Conservation (phyloP, 2,888 invertebrate species). For the Eristalis arbustorum region DNA sequence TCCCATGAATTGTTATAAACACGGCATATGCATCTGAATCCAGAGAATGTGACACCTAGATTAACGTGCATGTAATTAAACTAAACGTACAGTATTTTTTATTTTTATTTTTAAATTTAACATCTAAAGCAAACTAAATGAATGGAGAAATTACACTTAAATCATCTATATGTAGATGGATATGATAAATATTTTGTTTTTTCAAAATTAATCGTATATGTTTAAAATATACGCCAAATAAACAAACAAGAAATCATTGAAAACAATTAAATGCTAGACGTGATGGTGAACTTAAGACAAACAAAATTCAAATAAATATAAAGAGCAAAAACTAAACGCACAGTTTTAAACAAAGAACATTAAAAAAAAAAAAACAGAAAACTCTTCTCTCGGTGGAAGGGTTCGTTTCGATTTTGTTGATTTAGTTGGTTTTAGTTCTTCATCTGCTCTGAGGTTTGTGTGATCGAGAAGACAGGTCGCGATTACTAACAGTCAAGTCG, state of each 20-base stretch:
- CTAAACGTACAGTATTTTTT: neutral
- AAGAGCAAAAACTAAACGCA: constrained; percentile 49
- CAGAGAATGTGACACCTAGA: neutral
- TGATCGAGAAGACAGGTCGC: no score
- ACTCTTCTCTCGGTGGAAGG: neutral
- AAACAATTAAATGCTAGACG: constrained; percentile 14
- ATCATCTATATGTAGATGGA: constrained; percentile 76
- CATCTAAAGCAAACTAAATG: constrained; percentile 22
- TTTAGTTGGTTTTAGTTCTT: neutral
- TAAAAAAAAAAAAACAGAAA: no score
- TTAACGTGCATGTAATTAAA: constrained; percentile 14
- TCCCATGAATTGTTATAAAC: neutral
- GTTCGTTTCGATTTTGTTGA: neutral
- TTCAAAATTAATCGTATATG: constrained; percentile 74
- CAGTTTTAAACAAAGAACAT: constrained; percentile 31
- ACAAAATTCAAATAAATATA: constrained; percentile 34
- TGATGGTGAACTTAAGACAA: constrained; percentile 6
- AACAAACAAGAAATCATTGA: constrained; percentile 14
- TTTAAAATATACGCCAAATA: constrained; percentile 74
- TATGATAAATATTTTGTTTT: constrained; percentile 70
- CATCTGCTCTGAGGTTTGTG: no score
- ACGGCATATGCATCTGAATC: neutral
- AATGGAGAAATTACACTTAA: constrained; percentile 56
- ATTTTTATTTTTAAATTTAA: constrained; percentile 23
- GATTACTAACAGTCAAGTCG: no score